Base-by-base conservation (phyloP, 2,888 invertebrate species). In the Aphodius granarius region DNA sequence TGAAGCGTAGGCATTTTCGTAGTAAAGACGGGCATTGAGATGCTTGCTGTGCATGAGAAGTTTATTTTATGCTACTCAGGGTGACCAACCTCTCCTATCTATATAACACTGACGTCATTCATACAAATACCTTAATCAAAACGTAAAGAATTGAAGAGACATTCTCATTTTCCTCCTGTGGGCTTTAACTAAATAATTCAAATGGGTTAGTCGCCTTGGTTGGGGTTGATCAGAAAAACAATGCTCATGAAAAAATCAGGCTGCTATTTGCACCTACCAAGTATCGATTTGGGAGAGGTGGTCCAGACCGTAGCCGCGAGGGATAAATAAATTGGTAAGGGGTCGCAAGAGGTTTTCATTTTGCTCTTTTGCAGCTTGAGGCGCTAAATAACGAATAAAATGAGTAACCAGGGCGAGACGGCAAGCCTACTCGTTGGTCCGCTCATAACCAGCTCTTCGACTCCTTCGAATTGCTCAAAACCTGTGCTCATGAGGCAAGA, bases 401-500 rank as follows among this genome's bases (percentile, higher is more conserved):
- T 87, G 87, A 87, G 94, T 80, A 94, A 93, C 86, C 93, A 92
- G 84, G 95, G 95, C 87, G 95, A 95, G 88, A 95, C 95, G 75
- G 93, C 94, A 75, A 94, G 94, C 82, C 90, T 95, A 77, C 89
- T 95, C 80, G 92, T 93, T 78, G 91, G 91, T 79, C 91, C 91
- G 74, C 91, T 92, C 66, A 89, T 91, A 86, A 88, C 86, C 81
- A 87, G 83, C 86, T 86, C 87, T 78, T 88, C 89, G 73, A 85
- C 86, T 74, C 88, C 89, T 71, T 87, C 88, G 84, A 87, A 87
- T 80, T 87, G 90, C 76, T 90, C 91, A 76, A 95, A 95, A 86
- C 95, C 95, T 80, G 93, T 95, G 78, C 89, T 95, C 80, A 95
- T 94, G 89, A 91, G 95, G 80, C 95, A 95, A 88, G 95, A 95